These are phyloP conservation scores for Oenanthe oenanthe DNA, from an alignment of 2,113 vertebrate genomes.

Conservation along the genomic window DNA sequence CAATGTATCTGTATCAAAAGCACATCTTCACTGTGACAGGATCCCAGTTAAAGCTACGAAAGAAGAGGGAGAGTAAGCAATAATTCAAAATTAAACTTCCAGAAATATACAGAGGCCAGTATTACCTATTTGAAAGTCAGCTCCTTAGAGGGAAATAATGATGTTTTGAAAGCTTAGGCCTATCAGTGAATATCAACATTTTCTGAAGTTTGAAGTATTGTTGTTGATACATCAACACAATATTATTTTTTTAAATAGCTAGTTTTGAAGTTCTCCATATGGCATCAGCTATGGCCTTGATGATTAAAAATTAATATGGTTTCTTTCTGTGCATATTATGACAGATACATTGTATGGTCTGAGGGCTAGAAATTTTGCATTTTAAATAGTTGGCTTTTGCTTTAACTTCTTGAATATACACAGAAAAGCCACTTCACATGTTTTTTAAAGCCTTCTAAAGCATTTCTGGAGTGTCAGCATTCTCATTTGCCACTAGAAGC, in stretches of 20 bases:
- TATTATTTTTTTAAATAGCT: neutral
- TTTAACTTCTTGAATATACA: conserved; percentile 53
- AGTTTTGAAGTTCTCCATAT: neutral
- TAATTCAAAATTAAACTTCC: neutral
- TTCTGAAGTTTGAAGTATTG: neutral
- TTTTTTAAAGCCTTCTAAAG: conserved; percentile 55
- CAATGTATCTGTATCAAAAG: neutral
- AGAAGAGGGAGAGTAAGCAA: neutral
- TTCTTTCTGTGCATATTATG: neutral
- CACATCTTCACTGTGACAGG: neutral
- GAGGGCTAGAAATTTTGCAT: conserved; percentile 17
- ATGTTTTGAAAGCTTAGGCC: neutral
- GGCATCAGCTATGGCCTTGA: neutral
- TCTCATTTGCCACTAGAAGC: conserved; percentile 63
- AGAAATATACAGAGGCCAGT: neutral
- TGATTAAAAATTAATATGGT: neutral
- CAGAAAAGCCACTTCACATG: conserved; percentile 52
- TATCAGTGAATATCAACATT: neutral
- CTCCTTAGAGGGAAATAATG: neutral
- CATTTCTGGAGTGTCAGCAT: conserved; percentile 53
- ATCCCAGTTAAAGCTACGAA: neutral
- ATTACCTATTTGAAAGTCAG: neutral
- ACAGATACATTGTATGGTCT: neutral
- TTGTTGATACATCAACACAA: neutral
- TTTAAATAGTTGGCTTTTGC: conserved; percentile 55